Conservation (phyloP, 2,113 vertebrate species). For the Amphiprion percula region DNA sequence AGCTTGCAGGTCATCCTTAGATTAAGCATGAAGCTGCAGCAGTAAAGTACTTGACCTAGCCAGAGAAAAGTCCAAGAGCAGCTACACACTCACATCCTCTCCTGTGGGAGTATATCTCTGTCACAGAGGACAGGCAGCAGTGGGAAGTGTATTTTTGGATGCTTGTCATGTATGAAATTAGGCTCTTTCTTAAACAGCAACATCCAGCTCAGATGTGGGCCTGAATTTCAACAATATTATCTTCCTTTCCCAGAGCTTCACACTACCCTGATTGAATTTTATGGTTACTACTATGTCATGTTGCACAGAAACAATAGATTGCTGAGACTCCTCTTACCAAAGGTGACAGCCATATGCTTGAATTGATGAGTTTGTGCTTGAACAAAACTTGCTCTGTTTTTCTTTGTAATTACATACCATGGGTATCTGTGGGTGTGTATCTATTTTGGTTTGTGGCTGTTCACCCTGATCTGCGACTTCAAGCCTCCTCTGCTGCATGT, state of each 20-base stretch:
- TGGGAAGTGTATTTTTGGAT: slow-evolving; percentile 57
- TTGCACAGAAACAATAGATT: slow-evolving; percentile 1
- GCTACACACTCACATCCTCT: slow-evolving; percentile 36
- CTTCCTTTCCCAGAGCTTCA: slow-evolving; percentile 35
- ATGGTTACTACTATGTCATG: slow-evolving; percentile 1
- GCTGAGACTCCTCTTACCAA: neutral
- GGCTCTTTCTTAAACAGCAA: slow-evolving; percentile 19
- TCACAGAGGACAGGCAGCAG: slow-evolving; percentile 38
- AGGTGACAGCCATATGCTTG: slow-evolving; percentile 2
- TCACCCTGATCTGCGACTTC: slow-evolving; percentile 1
- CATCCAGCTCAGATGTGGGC: slow-evolving; percentile 29
- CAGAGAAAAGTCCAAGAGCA: slow-evolving; percentile 59
- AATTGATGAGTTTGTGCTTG: slow-evolving; percentile 28
- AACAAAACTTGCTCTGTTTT: slow-evolving; percentile 21
- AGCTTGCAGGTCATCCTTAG: slow-evolving; percentile 77
- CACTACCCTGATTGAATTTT: slow-evolving; percentile 32
- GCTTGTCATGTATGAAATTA: slow-evolving; percentile 50
- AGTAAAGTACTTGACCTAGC: slow-evolving; percentile 72
- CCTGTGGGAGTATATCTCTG: slow-evolving; percentile 31
- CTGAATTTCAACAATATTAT: slow-evolving; percentile 37
- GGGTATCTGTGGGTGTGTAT: slow-evolving; percentile 40
- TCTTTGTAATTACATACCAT: slow-evolving; percentile 27
- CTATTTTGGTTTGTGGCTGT: slow-evolving; percentile 44
- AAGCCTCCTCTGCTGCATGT: slow-evolving; percentile 3
- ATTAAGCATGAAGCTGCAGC: slow-evolving; percentile 76